Evolutionary conservation across 2,888 invertebrate genomes (phyloP).

Genomic region (Bombylius discolor): DNA sequence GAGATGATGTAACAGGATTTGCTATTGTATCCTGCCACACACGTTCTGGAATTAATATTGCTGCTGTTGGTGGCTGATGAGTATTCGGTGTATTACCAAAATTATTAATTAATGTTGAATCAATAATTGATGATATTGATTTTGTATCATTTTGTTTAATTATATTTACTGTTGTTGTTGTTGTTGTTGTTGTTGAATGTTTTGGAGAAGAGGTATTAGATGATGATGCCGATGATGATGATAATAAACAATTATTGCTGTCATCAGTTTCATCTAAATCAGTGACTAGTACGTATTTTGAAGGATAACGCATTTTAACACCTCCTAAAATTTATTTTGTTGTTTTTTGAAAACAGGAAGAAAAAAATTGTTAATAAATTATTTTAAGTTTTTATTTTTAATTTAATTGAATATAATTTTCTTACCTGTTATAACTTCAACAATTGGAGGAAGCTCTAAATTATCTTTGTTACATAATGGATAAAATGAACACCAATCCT

Average conservation of each 20-base stretch:
- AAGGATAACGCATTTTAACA: conserved; percentile 89
- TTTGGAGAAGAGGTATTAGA: conserved; percentile 15
- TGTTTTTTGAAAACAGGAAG: not conserved
- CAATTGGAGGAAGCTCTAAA: conserved; percentile 39
- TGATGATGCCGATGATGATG: not conserved
- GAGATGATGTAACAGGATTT: conserved; percentile 34
- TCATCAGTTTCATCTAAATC: conserved; percentile 60
- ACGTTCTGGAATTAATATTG: conserved; percentile 51
- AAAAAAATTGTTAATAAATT: not conserved
- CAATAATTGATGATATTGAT: conserved; percentile 17
- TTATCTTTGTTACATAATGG: conserved; percentile 58
- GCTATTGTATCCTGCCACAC: conserved; percentile 62
- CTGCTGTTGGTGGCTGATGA: conserved; percentile 40
- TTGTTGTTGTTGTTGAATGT: conserved; percentile 23
- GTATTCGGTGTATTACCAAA: conserved; percentile 34
- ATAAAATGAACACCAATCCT: conserved; percentile 93
- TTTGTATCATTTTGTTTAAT: not conserved
- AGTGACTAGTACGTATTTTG: conserved; percentile 83
- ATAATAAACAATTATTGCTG: conserved; percentile 10
- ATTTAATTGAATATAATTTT: conserved; percentile 1
- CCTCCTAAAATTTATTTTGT: conserved; percentile 55
- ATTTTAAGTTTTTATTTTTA: too few relatives aligned
- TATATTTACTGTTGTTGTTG: not conserved
- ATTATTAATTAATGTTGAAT: conserved; percentile 28
- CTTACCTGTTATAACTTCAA: conserved; percentile 42